Base-by-base conservation (phyloP, 1,140 invertebrate genomes). In the Chlorops oryzae region DNA sequence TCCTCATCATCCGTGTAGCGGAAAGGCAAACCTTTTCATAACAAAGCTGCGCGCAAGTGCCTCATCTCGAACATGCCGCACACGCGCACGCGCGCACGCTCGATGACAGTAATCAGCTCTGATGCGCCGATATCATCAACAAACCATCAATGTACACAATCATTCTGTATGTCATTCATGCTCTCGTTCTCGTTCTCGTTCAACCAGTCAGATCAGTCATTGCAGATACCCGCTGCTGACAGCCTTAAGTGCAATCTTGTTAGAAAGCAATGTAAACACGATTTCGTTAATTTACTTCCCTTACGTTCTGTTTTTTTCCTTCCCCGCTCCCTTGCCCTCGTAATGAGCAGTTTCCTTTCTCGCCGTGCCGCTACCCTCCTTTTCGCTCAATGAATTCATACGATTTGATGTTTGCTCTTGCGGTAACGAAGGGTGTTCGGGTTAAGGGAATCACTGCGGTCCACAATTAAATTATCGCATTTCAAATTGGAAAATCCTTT, bases 241-340 rank as follows among this genome's bases (percentile, higher is more conserved):
- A 59, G 62, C 61, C 65, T 62, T 68, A 68, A 68, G 65, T 68
- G 65, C 69, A 68, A 68, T 68, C 65, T 68, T 68, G 65, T 68
- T 68, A 68, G 65, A 65, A 68, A 68, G 63, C 65, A 68, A 68
- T 68, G 65, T 68, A 68, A 68, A 68, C 65, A 68, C 61, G 62
- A 68, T 68, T 68, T n/a, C n/a, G 65, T 68, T 63, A 68, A 65
- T 68, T 68, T 66, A 65, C 27, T 24, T 13, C 41, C 21, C 9
- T 21, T 10, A 5, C 15, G 13, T 7, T 7, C 7, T n/a, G 3
- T 42, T 6, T 23, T 22, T 42, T 20, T 12, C 43, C 47, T 40
- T 28, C 28, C 23, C 34, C 12, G 34, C 38, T 28, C 44, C 9
- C 43, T 35, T 27, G 23, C 21, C 17, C 15, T 34, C 41, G n/a